Evolutionary conservation across 2,888 invertebrate species (phyloP).

Genomic region (Macaria liturata): DNA sequence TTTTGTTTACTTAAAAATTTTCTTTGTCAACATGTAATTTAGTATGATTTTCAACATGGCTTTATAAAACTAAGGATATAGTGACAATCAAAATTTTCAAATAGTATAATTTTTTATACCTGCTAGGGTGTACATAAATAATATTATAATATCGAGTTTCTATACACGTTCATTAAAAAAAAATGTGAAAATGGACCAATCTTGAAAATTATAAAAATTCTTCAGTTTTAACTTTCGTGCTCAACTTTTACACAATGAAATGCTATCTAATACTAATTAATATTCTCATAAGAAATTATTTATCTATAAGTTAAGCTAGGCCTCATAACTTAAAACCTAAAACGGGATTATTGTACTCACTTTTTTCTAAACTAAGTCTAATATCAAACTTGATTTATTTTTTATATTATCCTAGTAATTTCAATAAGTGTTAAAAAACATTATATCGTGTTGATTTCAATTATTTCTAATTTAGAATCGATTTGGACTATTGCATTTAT

Average conservation of each 20-base stretch:
- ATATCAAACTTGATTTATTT: conserved; percentile 31
- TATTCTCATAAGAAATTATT: conserved; percentile 28
- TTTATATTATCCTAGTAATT: conserved; percentile 1
- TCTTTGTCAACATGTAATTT: too few species aligned
- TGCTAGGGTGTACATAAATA: too few species aligned
- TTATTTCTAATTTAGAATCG: not conserved
- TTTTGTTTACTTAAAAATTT: too few species aligned
- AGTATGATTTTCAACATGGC: too few species aligned
- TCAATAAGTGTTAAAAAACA: not conserved
- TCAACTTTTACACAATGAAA: conserved; percentile 18
- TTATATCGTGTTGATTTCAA: not conserved
- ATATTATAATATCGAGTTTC: too few species aligned
- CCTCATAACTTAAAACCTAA: conserved; percentile 52
- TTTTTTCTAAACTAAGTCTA: conserved; percentile 48
- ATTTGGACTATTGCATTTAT: not conserved
- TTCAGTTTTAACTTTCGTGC: too few species aligned
- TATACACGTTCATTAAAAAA: too few species aligned
- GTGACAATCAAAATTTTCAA: too few species aligned
- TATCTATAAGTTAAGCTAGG: conserved; percentile 55
- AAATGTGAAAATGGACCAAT: too few species aligned
- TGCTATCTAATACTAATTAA: conserved; percentile 40
- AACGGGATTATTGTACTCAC: conserved; percentile 74
- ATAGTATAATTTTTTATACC: too few species aligned
- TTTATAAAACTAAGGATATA: too few species aligned
- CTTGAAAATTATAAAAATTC: too few species aligned